Conservation (phyloP, 2,888 invertebrate species). For the Caenorhabditis japonica region DNA sequence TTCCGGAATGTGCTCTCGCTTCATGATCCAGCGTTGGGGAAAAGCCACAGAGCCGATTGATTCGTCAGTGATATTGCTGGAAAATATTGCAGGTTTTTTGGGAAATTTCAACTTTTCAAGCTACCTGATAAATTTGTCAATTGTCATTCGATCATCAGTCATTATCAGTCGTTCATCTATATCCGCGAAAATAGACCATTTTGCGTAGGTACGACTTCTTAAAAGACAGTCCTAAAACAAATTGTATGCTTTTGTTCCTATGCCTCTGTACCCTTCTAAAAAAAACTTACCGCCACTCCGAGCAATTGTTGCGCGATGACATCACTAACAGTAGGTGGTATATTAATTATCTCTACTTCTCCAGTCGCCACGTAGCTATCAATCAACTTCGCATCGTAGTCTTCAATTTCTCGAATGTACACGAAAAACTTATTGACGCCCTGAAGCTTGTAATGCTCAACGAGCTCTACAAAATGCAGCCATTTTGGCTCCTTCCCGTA, state of each 20-base stretch:
- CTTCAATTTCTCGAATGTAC: slow-evolving; percentile 38
- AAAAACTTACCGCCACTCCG: slow-evolving; percentile 34
- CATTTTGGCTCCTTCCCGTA: slow-evolving; percentile 52
- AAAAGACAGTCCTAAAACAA: slow-evolving; percentile 42
- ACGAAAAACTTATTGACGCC: slow-evolving; percentile 41
- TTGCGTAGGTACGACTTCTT: slow-evolving; percentile 35
- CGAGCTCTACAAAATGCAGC: slow-evolving; percentile 44
- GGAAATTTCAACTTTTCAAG: neutral
- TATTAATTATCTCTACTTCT: slow-evolving; percentile 38
- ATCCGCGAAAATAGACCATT: slow-evolving; percentile 54
- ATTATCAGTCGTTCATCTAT: slow-evolving; percentile 52
- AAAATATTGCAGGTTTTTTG: too few relatives aligned
- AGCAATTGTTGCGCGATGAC: slow-evolving; percentile 51
- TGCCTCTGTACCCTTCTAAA: neutral
- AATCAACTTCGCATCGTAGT: slow-evolving; percentile 38
- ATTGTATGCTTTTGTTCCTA: neutral
- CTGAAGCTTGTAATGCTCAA: slow-evolving; percentile 54
- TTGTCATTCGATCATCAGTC: slow-evolving; percentile 37
- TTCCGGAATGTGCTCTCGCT: slow-evolving; percentile 37
- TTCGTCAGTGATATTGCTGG: slow-evolving; percentile 33
- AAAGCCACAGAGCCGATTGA: slow-evolving; percentile 41
- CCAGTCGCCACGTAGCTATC: slow-evolving; percentile 41
- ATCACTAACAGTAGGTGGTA: slow-evolving; percentile 24
- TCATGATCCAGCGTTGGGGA: slow-evolving; percentile 56
- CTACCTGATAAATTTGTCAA: slow-evolving; percentile 40